Base-by-base conservation (phyloP, 2,113 vertebrate genomes). In the Oxyura jamaicensis region DNA sequence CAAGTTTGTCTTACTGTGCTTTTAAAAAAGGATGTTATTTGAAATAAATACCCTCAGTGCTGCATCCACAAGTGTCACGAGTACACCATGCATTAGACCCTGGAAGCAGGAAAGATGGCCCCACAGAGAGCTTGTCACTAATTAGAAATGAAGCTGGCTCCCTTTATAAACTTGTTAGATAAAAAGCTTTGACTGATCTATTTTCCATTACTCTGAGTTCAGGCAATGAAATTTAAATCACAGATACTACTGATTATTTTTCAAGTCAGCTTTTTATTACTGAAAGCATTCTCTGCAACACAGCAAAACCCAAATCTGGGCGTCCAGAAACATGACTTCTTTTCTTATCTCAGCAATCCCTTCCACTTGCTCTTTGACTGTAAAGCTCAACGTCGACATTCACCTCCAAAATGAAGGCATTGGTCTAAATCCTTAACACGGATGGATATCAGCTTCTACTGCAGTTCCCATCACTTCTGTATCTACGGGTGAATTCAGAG, bases 171-270 rank as follows among this genome's bases (percentile, higher is more conserved):
- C 48, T 62, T 66, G 28, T 72, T 82, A 94, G 93, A 95, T 94
- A 85, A 94, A 94, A 96, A 93, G 83, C 83, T 62, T 84, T 75
- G 73, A 89, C 58, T 96, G 95, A 95, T 96, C 86, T 92, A 53
- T 91, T 93, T 89, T 84, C 83, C 66, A 79, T 91, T 91, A 86
- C 77, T 75, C 65, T 3, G n/a, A 91, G 82, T 76, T 83, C 78
- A 88, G 75, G 90, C 87, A 96, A 95, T 79, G 84, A 94, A 96
- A 94, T 88, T 94, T 85, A 95, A 94, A 96, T 95, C 84, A 95
- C 71, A 95, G 80, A 58, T 46, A 89, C 55, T 95, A 97, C 93
- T 87, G 74, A 93, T 76, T 89, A 91, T 90, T 95, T 95, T 92
- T 88, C 83, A 95, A 91, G 94, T 87, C 91, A 10, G 19, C 53